Evolutionary conservation across 1,140 invertebrate genomes (phyloP), one percentile per base, ranked within the genome.

Genomic region (Leptinotarsa texana): DNA sequence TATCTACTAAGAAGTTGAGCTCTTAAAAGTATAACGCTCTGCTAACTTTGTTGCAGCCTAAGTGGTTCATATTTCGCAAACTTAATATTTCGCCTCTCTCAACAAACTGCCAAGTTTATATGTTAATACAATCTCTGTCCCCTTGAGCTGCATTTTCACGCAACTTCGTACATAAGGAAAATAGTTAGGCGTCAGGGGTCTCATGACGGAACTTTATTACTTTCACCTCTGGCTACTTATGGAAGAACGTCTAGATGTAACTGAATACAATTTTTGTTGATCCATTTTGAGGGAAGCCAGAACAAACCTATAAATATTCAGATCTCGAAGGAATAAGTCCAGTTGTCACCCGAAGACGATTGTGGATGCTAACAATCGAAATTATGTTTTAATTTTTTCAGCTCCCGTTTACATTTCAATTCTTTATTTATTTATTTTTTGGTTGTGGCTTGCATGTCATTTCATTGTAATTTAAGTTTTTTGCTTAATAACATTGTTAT

Each of bases 111-210:
- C 15, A 18, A 57, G 51, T 57, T 57, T 57, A 57, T 57, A 57
- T 57, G 51, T 15, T 57, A 57, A 57, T 57, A 57, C 51, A 57
- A 57, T 57, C 51, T 18, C n/a, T 57, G 51, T 57, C 51, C 51
- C 51, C 51, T 57, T 15, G 51, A 57, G 51, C 5, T 57, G 51
- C 51, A 57, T 57, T 57, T 57, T 18, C 51, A 57, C 51, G n/a
- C 51, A 57, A 57, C 51, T 57, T 57, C 51, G 51, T 57, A 57
- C 51, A 57, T 15, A 57, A 57, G 51, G 51, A 57, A 57, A 57
- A 57, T 57, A 57, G 51, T 57, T 57, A 8, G n/a, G 51, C n/a
- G 51, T 57, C 51, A 18, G 3, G 51, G 51, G 51, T 15, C 51
- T 57, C 17, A 57, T 57, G 51, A 57, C 6, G 15, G 4, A 57